Conservation (phyloP, 1,140 invertebrate genomes). For the Trinorchestia longiramus region DNA sequence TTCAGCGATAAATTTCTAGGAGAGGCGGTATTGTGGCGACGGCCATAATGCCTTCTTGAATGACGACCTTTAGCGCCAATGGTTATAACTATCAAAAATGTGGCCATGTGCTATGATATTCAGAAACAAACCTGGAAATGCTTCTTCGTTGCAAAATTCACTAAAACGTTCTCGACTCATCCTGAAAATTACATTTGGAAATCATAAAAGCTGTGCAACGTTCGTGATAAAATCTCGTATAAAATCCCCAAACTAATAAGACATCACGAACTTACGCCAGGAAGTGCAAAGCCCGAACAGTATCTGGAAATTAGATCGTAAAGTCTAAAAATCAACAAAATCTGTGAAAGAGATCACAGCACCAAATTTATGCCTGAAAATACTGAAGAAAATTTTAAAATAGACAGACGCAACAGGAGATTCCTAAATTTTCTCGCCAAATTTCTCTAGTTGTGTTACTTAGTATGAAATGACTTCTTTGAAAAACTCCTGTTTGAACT, state of each 20-base stretch:
- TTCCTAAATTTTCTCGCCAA: neutral
- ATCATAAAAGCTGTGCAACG: neutral
- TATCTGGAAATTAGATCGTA: neutral
- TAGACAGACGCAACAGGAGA: neutral
- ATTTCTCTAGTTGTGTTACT: neutral
- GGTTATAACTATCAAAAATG: neutral
- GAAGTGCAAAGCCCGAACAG: neutral
- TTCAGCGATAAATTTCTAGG: neutral
- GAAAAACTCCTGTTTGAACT: neutral
- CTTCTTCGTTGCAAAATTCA: neutral
- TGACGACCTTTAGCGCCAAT: neutral
- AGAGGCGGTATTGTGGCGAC: neutral
- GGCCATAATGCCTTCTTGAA: neutral
- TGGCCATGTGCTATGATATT: neutral
- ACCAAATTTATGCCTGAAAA: neutral
- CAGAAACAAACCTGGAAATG: neutral
- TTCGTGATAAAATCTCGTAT: neutral
- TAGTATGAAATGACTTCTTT: neutral
- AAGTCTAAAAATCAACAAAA: neutral
- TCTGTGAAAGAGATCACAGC: neutral
- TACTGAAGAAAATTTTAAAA: neutral
- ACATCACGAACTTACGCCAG: neutral
- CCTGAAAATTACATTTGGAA: neutral
- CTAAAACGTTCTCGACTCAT: neutral
- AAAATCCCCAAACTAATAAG: neutral